Percentiles rank a stretch among this genome's conserved stretches.
Conservation (phyloP, 2,888 invertebrate species). For the Arctia plantaginis region DNA sequence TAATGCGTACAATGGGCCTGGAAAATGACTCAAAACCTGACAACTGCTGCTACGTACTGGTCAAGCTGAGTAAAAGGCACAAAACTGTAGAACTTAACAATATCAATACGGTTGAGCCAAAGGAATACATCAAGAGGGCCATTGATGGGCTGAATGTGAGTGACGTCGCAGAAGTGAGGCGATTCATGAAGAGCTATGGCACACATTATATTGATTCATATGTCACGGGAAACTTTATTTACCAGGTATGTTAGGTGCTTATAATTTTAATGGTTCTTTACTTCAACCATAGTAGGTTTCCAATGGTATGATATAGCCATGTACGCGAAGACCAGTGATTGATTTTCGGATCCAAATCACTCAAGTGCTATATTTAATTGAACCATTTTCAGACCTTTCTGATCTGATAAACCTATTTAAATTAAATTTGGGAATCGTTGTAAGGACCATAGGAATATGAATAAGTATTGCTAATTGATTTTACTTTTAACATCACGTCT, state of each 20-base stretch:
- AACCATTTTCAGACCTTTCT: neutral
- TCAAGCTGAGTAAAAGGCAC: slow-evolving; percentile 89
- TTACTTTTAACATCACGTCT: neutral
- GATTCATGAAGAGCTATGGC: slow-evolving; percentile 93
- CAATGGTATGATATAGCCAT: neutral
- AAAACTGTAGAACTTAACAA: slow-evolving; percentile 88
- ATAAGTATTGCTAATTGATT: neutral
- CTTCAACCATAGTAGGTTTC: neutral
- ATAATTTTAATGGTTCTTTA: too few species aligned
- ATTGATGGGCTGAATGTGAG: slow-evolving; percentile 88
- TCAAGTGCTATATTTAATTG: neutral
- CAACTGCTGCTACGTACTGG: slow-evolving; percentile 91
- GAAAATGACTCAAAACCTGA: slow-evolving; percentile 88
- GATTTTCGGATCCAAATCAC: neutral
- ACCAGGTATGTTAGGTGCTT: slow-evolving; percentile 88
- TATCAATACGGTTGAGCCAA: slow-evolving; percentile 86
- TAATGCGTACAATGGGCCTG: slow-evolving; percentile 93
- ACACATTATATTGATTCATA: slow-evolving; percentile 95
- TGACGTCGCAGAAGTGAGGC: slow-evolving; percentile 90
- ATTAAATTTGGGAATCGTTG: neutral
- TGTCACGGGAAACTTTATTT: slow-evolving; percentile 94
- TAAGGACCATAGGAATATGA: neutral
- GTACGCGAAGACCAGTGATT: neutral
- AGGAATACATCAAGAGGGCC: slow-evolving; percentile 89
- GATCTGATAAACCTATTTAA: neutral